These are phyloP conservation scores for Scaptomyza reducta DNA, from an alignment of 2,888 invertebrate genomes.

Conservation along the genomic window DNA sequence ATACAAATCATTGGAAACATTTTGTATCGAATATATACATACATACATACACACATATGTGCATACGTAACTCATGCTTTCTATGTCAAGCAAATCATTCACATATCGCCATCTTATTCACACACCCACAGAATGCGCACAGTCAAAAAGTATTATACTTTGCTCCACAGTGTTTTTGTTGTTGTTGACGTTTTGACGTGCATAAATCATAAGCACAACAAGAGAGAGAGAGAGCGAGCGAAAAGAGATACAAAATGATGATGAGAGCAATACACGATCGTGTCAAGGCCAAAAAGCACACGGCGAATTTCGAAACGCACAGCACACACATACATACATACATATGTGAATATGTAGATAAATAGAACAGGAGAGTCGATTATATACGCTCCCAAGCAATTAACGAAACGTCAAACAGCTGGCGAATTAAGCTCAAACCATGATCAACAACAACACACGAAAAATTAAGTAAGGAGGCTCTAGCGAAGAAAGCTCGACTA, in stretches of 20 bases:
- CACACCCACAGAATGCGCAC: conserved; percentile 9
- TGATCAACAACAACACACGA: background rate
- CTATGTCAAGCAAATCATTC: conserved; percentile 6
- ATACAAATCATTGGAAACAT: conserved; percentile 6
- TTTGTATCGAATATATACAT: too few species aligned
- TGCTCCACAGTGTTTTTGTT: conserved; percentile 16
- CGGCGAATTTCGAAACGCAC: conserved; percentile 10
- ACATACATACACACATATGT: background rate
- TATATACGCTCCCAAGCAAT: background rate
- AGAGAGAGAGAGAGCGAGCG: conserved; percentile 3
- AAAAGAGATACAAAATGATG: background rate
- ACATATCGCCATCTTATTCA: background rate
- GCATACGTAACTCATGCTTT: conserved; percentile 14
- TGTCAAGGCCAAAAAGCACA: conserved; percentile 56
- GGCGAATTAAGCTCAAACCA: conserved; percentile 2
- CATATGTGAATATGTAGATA: background rate
- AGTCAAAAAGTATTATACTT: conserved; percentile 31
- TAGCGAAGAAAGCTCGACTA: too few species aligned
- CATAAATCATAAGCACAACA: conserved; percentile 49
- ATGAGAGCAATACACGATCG: conserved; percentile 33
- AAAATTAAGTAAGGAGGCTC: too few species aligned
- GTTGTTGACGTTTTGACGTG: conserved; percentile 11
- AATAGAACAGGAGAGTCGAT: background rate
- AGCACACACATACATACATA: background rate
- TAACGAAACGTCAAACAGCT: conserved; percentile 10